Conservation (phyloP, 2,888 invertebrate species). For the Scaptomyza flava region DNA sequence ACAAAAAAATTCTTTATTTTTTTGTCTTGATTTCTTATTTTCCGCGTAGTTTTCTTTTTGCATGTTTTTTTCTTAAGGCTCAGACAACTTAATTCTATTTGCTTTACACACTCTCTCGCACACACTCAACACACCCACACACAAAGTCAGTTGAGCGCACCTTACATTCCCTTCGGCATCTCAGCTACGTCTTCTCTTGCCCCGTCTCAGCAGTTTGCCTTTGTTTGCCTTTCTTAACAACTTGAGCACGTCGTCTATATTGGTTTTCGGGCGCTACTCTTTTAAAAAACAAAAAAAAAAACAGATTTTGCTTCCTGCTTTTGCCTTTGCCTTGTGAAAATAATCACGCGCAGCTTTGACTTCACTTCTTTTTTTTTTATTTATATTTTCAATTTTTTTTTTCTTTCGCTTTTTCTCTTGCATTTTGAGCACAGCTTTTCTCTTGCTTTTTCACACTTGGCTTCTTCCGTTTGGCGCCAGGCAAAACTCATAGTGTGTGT, state of each 20-base stretch:
- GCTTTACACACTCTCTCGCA: conserved; percentile 55
- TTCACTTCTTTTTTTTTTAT: conserved; percentile 30
- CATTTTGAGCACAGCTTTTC: conserved; percentile 49
- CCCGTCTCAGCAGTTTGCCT: conserved; percentile 33
- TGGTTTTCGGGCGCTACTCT: conserved; percentile 71
- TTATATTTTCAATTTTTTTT: conserved; percentile 7
- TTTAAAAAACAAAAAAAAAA: conserved; percentile 28
- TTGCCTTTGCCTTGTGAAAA: conserved; percentile 70
- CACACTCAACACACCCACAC: conserved; percentile 19
- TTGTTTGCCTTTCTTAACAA: conserved; percentile 78
- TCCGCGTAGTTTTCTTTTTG: conserved; percentile 37
- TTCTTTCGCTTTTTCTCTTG: conserved; percentile 4
- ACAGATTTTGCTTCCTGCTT: conserved; percentile 67
- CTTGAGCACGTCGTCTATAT: conserved; percentile 78
- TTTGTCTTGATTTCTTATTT: conserved; percentile 45
- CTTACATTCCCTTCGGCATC: conserved; percentile 33
- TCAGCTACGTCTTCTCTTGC: background rate
- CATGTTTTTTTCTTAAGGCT: conserved; percentile 47
- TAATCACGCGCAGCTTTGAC: conserved; percentile 74
- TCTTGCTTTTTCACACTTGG: conserved; percentile 75
- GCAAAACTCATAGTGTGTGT: conserved; percentile 27
- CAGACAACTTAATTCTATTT: conserved; percentile 79
- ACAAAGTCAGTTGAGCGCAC: conserved; percentile 29
- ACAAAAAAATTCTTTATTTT: conserved; percentile 1
- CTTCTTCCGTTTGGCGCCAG: conserved; percentile 67